Conservation (phyloP, 2,888 invertebrate genomes). For the Drosophila emarginata region DNA sequence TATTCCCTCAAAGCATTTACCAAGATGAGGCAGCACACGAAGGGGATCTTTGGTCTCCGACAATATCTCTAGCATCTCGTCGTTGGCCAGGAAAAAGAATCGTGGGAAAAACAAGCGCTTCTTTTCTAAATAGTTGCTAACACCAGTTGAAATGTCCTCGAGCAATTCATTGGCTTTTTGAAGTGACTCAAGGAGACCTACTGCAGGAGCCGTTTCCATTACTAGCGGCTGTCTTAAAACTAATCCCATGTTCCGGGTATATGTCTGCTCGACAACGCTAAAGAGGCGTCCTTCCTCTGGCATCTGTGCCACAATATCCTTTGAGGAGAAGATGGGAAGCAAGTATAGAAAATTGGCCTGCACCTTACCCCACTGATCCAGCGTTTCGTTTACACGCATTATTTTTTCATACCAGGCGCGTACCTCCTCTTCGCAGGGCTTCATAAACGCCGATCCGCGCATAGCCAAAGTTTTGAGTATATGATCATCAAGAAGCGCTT, state of each 20-base stretch:
- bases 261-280: slow-evolving; percentile 83
- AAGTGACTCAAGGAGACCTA: slow-evolving; percentile 88
- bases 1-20: slow-evolving; percentile 89
- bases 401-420: slow-evolving; percentile 86
- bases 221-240: slow-evolving; percentile 81
- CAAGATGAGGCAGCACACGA: slow-evolving; percentile 85
- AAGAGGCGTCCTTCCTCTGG: slow-evolving; percentile 86
- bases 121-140: slow-evolving; percentile 86
- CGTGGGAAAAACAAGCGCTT: slow-evolving; percentile 87
- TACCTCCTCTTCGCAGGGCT: slow-evolving; percentile 84
- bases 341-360: slow-evolving; percentile 87
- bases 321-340: slow-evolving; percentile 87
- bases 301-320: slow-evolving; percentile 86
- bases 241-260: slow-evolving; percentile 82
- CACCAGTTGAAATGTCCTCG: slow-evolving; percentile 86
- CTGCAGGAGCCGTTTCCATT: slow-evolving; percentile 83
- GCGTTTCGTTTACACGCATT: slow-evolving; percentile 83
- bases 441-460: slow-evolving; percentile 89
- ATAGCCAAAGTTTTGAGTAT: slow-evolving; percentile 87
- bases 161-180: slow-evolving; percentile 84
- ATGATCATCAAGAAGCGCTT: slow-evolving; percentile 87
- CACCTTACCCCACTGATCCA: slow-evolving; percentile 87
- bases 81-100: slow-evolving; percentile 90
- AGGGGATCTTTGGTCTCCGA: slow-evolving; percentile 87
- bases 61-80: slow-evolving; percentile 88